These are phyloP conservation scores for Hetaerina americana DNA, from an alignment of 1,140 invertebrate genomes.

Conservation along the genomic window DNA sequence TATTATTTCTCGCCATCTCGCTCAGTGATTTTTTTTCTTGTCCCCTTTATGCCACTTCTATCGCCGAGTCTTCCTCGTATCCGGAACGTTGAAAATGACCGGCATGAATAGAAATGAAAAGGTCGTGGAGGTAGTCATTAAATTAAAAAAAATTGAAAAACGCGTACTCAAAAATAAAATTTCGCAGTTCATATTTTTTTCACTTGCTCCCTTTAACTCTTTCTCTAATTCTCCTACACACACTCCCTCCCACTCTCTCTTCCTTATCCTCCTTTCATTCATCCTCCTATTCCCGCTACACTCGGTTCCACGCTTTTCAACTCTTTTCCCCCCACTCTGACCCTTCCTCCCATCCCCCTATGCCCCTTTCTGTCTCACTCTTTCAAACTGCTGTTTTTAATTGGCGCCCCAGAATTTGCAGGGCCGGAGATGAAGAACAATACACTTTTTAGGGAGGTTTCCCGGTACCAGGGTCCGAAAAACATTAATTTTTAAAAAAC, in stretches of 20 bases:
- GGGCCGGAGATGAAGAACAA: not conserved
- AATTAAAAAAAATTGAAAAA: not conserved
- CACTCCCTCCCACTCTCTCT: too few relatives aligned
- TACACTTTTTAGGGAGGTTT: not conserved
- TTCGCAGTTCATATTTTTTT: too few relatives aligned
- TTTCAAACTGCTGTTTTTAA: not conserved
- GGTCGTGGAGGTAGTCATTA: not conserved
- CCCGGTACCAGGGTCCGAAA: too few relatives aligned
- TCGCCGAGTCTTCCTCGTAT: not conserved
- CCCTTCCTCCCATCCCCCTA: too few relatives aligned
- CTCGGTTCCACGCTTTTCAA: not conserved
- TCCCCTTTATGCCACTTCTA: not conserved
- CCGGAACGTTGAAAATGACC: not conserved
- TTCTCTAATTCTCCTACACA: too few relatives aligned
- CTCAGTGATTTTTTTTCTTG: not conserved
- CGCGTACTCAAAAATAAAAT: too few relatives aligned
- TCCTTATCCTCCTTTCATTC: too few relatives aligned
- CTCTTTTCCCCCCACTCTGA: too few relatives aligned
- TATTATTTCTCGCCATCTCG: not conserved
- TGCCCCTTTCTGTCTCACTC: not conserved
- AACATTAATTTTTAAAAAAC: too few relatives aligned
- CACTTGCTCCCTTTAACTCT: too few relatives aligned
- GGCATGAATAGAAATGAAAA: not conserved
- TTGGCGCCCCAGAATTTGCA: not conserved
- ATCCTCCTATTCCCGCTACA: too few relatives aligned